These are phyloP conservation scores for Aricia artaxerxes DNA, from an alignment of 2,888 invertebrate species.

Conservation along the genomic window DNA sequence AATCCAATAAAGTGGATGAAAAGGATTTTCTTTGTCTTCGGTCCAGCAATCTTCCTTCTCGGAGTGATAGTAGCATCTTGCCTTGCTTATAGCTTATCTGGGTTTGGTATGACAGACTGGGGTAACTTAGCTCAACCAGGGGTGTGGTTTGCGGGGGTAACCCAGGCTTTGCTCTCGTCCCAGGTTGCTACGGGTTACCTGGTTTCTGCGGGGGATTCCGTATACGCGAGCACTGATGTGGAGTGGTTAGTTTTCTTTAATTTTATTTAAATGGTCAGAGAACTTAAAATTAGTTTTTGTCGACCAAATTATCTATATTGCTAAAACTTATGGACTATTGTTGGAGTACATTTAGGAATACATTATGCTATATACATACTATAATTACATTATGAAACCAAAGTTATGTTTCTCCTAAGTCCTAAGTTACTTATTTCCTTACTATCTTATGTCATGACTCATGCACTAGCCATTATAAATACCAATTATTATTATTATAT, in stretches of 20 bases:
- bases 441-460: no score
- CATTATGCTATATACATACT: no score
- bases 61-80: constrained; percentile 47
- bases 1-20: constrained; percentile 66
- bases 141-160: constrained; percentile 60
- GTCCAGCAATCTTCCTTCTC: constrained; percentile 51
- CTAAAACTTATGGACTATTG: no score
- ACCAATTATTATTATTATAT: no score
- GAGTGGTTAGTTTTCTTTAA: constrained; percentile 53
- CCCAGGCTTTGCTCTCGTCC: constrained; percentile 60
- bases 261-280: not conserved
- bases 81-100: constrained; percentile 49
- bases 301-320: no score
- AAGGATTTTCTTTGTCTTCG: constrained; percentile 55
- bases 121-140: constrained; percentile 50
- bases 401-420: no score
- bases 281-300: no score
- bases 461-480: no score
- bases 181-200: constrained; percentile 67
- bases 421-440: no score
- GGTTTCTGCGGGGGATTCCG: constrained; percentile 58
- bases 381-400: no score
- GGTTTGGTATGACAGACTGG: constrained; percentile 52
- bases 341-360: no score
- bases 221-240: constrained; percentile 61